A percentile compares a stretch with the other conserved stretches of the same genome.
These are phyloP conservation scores for Solea senegalensis DNA, from an alignment of 2,113 vertebrate genomes.

Conservation along the genomic window DNA sequence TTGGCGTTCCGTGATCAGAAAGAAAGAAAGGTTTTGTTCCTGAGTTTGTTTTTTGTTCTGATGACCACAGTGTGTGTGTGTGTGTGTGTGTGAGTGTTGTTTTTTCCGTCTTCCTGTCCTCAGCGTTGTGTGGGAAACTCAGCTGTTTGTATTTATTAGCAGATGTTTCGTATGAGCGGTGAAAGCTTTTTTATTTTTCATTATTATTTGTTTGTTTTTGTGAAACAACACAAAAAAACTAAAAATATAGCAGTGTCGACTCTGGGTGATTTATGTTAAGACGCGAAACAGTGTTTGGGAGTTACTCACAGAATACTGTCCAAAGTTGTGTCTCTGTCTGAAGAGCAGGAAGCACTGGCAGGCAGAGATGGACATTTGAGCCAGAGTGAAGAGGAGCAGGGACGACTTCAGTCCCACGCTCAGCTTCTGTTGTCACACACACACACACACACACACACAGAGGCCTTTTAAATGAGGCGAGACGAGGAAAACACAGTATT, in stretches of 20 bases:
- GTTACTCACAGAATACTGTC: conserved; percentile 68
- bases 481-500: too few species aligned
- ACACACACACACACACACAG: conserved; percentile 4
- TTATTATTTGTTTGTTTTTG: too few species aligned
- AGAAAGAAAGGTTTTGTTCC: background rate
- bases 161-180: background rate
- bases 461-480: too few species aligned
- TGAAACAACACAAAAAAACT: background rate
- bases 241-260: background rate
- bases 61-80: too few species aligned
- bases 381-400: conserved; percentile 70
- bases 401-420: conserved; percentile 69
- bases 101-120: background rate
- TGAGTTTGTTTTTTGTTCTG: background rate
- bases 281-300: background rate
- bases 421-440: conserved; percentile 57
- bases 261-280: too few species aligned
- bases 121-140: background rate
- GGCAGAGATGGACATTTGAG: conserved; percentile 62
- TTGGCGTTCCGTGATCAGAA: background rate
- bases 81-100: too few species aligned
- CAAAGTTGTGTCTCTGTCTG: conserved; percentile 55
- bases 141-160: background rate
- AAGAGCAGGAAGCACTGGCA: conserved; percentile 61
- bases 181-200: background rate